Percentiles rank a stretch among this genome's conserved stretches.
These are phyloP conservation scores for Gambusia holbrooki DNA, from an alignment of 2,113 vertebrate genomes.

Conservation along the genomic window DNA sequence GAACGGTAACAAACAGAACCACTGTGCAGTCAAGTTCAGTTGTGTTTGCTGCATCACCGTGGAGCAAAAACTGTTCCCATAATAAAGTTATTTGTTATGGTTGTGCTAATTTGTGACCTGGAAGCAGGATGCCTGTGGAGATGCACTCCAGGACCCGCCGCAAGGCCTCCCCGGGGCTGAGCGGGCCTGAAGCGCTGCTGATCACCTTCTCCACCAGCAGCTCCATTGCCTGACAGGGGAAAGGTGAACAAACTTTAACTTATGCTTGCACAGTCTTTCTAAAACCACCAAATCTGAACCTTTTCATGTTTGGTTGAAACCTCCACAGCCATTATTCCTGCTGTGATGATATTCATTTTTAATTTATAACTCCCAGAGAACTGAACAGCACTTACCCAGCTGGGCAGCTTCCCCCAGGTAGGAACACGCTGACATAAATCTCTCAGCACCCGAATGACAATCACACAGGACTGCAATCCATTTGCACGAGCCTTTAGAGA, in stretches of 20 bases:
- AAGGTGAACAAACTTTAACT: neutral
- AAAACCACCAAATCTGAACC: neutral
- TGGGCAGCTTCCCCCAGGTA: constrained; percentile 83
- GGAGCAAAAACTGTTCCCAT: no score
- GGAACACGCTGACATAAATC: constrained; percentile 85
- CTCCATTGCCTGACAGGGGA: constrained; percentile 75
- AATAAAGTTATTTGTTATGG: neutral
- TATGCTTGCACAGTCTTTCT: neutral
- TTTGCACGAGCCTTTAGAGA: constrained; percentile 83
- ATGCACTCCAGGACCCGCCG: constrained; percentile 82
- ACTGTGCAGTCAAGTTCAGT: neutral
- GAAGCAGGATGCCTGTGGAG: constrained; percentile 75
- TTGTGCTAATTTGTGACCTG: constrained; percentile 63
- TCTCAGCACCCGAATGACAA: constrained; percentile 83
- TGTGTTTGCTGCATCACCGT: neutral
- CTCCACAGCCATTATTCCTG: neutral
- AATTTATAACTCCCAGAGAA: neutral
- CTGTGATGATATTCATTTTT: neutral
- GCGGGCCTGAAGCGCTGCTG: constrained; percentile 73
- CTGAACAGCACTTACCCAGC: constrained; percentile 76
- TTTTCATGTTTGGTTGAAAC: neutral
- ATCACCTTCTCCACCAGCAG: constrained; percentile 81
- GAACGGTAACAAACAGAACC: neutral
- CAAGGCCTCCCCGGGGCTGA: constrained; percentile 81
- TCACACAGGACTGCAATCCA: constrained; percentile 85